Evolutionary conservation across 2,888 invertebrate species (phyloP), one percentile per base, ranked within the genome.

Genomic region (Sphecodes monilicornis): DNA sequence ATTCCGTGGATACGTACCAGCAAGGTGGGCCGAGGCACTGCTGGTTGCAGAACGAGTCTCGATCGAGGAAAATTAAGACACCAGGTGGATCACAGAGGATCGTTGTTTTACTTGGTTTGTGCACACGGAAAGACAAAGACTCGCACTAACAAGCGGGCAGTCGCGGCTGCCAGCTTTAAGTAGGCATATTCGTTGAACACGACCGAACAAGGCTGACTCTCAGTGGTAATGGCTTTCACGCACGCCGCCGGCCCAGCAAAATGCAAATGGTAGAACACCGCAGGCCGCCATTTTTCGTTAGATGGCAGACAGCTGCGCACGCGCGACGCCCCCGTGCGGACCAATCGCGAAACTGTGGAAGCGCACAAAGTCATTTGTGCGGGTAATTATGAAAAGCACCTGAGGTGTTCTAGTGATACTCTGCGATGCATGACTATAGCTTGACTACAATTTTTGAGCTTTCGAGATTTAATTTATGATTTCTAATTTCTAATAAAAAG

Each of bases 261-360:
- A 80, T 85, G 79, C 79, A 85, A 85, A 85, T 84, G 84, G 84
- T 80, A 84, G 85, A 83, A 75, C 72, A 77, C 76, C 78, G 84
- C 76, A 76, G 76, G 78, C 73, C 85, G 78, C 85, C 84, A 83
- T 85, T 78, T 85, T 82, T 76, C 76, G 74, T 76, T 41, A 18
- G 36, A 43, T 18, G 26, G 36, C 36, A 77, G 50, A 70, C 77
- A 66, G 18, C 68, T 68, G 69, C 76, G 39, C 26, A 39, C 68
- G 18, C 18, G 13, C 68, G 39, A 68, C 66, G 68, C 36, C 68
- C 68, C 11, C 68, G 22, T n/a, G 13, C 39, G n/a, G 39, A 0
- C 68, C 64, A 29, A 36, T 66, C 29, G 8, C 11, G 8, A 22
- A 66, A 66, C 64, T 36, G n/a, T 10, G 36, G n/a, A 66, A 32